Percentiles rank a stretch among this genome's conserved stretches.
These are phyloP conservation scores for Lottia scabra DNA, from an alignment of 2,888 invertebrate genomes.

Conservation along the genomic window DNA sequence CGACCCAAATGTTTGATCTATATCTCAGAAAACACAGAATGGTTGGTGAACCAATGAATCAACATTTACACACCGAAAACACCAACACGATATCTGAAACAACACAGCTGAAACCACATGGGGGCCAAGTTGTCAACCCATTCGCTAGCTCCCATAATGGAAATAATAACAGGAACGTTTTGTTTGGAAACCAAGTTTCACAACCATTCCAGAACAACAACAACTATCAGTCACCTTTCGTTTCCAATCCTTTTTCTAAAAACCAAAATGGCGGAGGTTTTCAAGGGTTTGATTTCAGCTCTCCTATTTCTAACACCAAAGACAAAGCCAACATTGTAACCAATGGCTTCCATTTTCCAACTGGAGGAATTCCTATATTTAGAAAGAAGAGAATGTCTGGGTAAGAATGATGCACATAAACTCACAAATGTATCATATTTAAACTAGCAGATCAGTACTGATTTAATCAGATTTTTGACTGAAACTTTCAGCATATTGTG, in stretches of 20 bases:
- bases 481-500: too few relatives aligned
- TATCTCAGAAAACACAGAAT: not conserved
- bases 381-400: not conserved
- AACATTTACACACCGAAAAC: not conserved
- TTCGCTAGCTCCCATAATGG: not conserved
- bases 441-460: too few relatives aligned
- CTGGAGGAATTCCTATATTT: not conserved
- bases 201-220: not conserved
- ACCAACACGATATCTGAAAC: not conserved
- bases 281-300: not conserved
- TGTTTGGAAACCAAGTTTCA: not conserved
- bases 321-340: not conserved
- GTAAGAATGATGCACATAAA: not conserved
- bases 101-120: not conserved
- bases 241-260: not conserved
- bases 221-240: not conserved
- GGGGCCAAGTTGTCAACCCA: not conserved
- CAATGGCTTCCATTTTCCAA: slow-evolving; percentile 1
- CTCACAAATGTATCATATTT: too few relatives aligned
- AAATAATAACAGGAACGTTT: not conserved
- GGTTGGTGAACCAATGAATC: not conserved
- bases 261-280: not conserved
- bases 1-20: not conserved
- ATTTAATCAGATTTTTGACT: too few relatives aligned
- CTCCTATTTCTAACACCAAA: not conserved